Percentiles rank a stretch among this genome's conserved stretches.
phyloP scores from a whole-genome alignment of 2,888 invertebrate genomes.

The Laothoe populi region DNA sequence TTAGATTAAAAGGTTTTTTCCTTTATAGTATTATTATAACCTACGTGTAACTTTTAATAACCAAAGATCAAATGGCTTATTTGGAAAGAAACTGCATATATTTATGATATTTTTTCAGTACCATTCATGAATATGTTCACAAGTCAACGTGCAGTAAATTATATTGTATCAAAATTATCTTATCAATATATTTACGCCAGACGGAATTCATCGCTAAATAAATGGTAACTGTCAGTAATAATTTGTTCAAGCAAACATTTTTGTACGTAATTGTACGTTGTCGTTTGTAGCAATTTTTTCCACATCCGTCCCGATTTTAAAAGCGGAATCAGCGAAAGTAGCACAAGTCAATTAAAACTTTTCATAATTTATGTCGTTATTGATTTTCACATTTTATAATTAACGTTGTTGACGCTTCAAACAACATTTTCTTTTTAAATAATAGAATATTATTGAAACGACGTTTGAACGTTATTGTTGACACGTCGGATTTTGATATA shows the following conservation, averaged over 20 bases:
- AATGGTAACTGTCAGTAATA: conserved; percentile 14
- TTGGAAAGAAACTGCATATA: too few relatives aligned
- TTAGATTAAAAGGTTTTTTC: too few relatives aligned
- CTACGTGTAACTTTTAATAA: too few relatives aligned
- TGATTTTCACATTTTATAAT: not conserved
- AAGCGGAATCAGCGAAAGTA: conserved; percentile 56
- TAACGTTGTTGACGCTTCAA: not conserved
- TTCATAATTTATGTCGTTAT: conserved; percentile 44
- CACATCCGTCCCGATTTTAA: conserved; percentile 55
- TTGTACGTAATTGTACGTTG: conserved; percentile 42
- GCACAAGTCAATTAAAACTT: conserved; percentile 59
- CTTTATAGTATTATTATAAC: too few relatives aligned
- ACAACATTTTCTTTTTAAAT: not conserved
- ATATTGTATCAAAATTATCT: too few relatives aligned
- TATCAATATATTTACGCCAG: too few relatives aligned
- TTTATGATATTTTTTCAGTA: too few relatives aligned
- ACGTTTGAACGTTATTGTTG: not conserved
- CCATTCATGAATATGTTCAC: too few relatives aligned
- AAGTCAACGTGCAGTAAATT: too few relatives aligned
- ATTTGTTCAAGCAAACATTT: conserved; percentile 16
- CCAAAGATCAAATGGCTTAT: too few relatives aligned
- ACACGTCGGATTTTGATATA: too few relatives aligned
- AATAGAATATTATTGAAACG: not conserved
- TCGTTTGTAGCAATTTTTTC: conserved; percentile 53
- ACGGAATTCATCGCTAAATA: not conserved